phyloP scores from a whole-genome alignment of 37 sponge, comb jelly and placozoan species.

The Chondrosia reniformis region DNA sequence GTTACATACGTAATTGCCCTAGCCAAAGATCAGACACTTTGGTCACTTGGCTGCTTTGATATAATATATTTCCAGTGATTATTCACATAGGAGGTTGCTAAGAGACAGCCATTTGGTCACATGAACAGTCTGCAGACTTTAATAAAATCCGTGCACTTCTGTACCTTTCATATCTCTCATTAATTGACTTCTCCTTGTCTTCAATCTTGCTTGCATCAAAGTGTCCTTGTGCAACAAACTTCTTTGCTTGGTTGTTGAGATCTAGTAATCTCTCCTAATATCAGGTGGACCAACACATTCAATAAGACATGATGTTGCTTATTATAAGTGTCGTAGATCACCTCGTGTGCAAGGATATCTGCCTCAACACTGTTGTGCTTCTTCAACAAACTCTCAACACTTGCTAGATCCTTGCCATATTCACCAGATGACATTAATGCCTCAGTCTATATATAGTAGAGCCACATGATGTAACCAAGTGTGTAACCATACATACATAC shows the following conservation, averaged over 20 bases:
- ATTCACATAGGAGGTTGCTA: neutral
- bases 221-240: conserved; percentile 71
- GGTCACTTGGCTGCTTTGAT: neutral
- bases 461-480: too few species aligned
- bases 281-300: too few species aligned
- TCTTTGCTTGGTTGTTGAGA: conserved; percentile 70
- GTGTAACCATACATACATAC: too few species aligned
- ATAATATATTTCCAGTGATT: too few species aligned
- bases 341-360: conserved; percentile 82
- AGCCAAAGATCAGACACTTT: neutral
- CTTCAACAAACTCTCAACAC: conserved; percentile 83
- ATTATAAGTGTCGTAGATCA: too few species aligned
- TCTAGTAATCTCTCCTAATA: conserved; percentile 62
- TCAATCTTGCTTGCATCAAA: conserved; percentile 86
- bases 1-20: neutral
- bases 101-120: too few species aligned
- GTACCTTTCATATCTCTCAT: conserved; percentile 58
- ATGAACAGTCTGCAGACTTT: too few species aligned
- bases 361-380: conserved; percentile 76
- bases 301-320: too few species aligned
- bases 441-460: too few species aligned
- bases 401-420: conserved; percentile 71
- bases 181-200: conserved; percentile 57
- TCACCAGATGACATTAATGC: conserved; percentile 75
- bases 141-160: neutral